Evolutionary conservation across 2,888 invertebrate genomes (phyloP), one percentile per base, ranked within the genome.

Genomic region (Nesidiocoris tenuis): DNA sequence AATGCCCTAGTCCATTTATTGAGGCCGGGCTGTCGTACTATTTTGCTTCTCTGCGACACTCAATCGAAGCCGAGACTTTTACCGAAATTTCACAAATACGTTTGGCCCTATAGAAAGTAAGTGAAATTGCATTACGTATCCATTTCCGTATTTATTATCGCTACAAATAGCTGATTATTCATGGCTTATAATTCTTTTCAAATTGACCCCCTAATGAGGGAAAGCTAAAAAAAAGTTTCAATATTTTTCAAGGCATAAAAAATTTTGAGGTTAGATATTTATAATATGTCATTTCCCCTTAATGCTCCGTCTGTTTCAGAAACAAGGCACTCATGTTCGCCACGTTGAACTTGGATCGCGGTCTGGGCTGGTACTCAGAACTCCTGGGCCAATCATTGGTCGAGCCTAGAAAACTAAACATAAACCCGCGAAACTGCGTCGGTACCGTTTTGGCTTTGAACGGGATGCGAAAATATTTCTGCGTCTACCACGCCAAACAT

Each of bases 401-500:
- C 74, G 93, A 94, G 81, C 89, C 90, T 61, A 87, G 90, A 78
- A 92, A 92, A 82, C 86, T 96, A 80, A 90, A 91, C 79, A 96
- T 99, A 77, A 98, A 98, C 87, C 94, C 96, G 21, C 89, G 95
- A 81, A 98, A 98, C 86, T 98, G 98, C 83, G 92, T 98, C 61
- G 98, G 98, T 74, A 96, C 96, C 2, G 98, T 99, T 77, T 86
- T 99, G 64, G 93, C 97, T 0, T 86, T 99, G 79, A 98, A 98
- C 85, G 98, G 98, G 22, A 95, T 96, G 85, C 88, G 98, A 79
- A 95, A 96, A 85, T 98, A 98, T 87, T 98, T 96, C 86, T 98
- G 96, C 84, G 96, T 99, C 87, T 99, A 97, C 86, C 98, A 99
- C 86, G 95, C 95, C 76, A 96, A 95, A 85, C 96, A 96, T 84